Evolutionary conservation across 2,113 vertebrate species (phyloP), one percentile per base, ranked within the genome.

Genomic region (Oncorhynchus masou): DNA sequence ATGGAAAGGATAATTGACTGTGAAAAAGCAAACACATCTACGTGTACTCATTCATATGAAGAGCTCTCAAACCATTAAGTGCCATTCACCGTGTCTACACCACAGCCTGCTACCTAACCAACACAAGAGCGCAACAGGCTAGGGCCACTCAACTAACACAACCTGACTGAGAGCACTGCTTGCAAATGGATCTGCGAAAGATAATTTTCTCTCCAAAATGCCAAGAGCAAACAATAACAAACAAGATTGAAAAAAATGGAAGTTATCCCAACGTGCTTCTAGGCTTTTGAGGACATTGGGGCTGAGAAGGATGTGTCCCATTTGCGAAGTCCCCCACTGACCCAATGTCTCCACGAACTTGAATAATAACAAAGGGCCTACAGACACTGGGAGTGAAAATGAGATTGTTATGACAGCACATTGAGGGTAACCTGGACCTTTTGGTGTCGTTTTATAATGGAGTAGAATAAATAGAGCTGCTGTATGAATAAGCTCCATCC

Each of bases 221-320:
- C 78, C 78, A 78, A 83, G 75, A 80, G 77, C 79, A 75, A 82
- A 82, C 78, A 81, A 90, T 88, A 87, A 88, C 80, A 89, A 88
- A 92, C 80, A 83, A 76, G 84, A 86, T 86, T 80, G n/a, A 86
- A 86, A 89, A 87, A 89, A 88, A 91, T 88, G 81, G 86, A 84
- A 79, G 71, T 67, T 67, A 8, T 67, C 22, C 81, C 77, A 75
- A 83, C 84, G 85, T 80, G 77, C 81, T 83, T 75, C 75, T 67
- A 79, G 76, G 85, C 68, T 13, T 4, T 27, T 11, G 5, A 22
- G 22, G 22, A 12, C 7, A 3, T 24, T 24, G 11, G 24, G 60
- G n/a, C 8, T 66, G 64, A 25, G 12, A 9, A n/a, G 6, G 22
- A 64, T 24, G 11, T 64, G 7, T 64, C n/a, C 22, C 24, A 24